Base-by-base conservation (phyloP, 2,113 vertebrate genomes). In the Ammodramus savannarum region DNA sequence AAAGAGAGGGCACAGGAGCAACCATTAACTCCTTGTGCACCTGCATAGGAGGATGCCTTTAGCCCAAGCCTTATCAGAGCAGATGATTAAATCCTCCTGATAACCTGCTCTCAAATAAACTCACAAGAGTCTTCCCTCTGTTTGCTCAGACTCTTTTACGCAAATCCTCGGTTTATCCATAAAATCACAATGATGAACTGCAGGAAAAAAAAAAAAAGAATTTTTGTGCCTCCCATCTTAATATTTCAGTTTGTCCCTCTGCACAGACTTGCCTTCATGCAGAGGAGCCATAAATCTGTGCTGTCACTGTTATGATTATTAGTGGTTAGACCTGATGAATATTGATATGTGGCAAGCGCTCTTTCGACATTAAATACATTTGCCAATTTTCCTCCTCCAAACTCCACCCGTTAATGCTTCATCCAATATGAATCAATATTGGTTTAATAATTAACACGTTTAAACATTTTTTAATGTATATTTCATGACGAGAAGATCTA, bases 391-490 rank as follows among this genome's bases (percentile, higher is more conserved):
- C 90, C 69, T 93, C 87, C 93, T 95, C 90, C 95, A 89, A 61
- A 81, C 89, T 89, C 95, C 96, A 78, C 96, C 94, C 72, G 95
- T 98, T 98, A 98, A 98, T 98, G 97, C 92, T 91, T 97, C 97
- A 98, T 98, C 97, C 97, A 97, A 97, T 98, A 97, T 98, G 98
- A 98, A 98, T 98, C 98, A 98, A 98, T 98, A 98, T 98, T 98
- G 97, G 97, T 97, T 98, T 98, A 98, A 98, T 98, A 98, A 98
- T 98, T 98, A 98, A 98, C 98, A 96, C 87, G 97, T 97, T 98
- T 98, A 98, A 98, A 98, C 97, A 98, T 98, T 98, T 98, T 98
- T 97, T 96, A 94, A 98, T 98, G 97, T 98, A 98, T 98, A 97
- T 98, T 98, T 98, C 95, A 98, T 98, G 97, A 97, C 18, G 86